Conservation (phyloP, 2,113 vertebrate genomes). For the Pelecanus crispus region DNA sequence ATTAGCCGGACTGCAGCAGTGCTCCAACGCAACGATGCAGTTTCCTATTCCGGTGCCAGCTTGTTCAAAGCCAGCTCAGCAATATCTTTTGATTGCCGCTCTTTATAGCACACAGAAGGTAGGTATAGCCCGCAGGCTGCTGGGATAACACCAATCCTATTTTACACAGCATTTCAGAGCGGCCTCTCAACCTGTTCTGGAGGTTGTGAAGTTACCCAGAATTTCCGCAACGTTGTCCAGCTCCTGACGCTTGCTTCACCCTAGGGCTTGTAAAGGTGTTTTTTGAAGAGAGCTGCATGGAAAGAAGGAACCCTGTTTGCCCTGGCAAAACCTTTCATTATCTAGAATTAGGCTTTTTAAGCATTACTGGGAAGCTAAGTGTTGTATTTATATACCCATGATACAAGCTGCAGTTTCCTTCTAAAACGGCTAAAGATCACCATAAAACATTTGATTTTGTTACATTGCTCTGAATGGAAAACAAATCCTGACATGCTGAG, state of each 20-base stretch:
- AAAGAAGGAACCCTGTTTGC: neutral
- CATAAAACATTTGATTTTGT: neutral
- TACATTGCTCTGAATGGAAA: neutral
- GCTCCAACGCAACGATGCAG: neutral
- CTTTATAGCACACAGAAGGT: neutral
- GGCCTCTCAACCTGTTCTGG: neutral
- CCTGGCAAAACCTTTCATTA: neutral
- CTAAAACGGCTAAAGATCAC: neutral
- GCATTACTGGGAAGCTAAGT: neutral
- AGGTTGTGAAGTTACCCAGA: neutral
- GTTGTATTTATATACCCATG: neutral
- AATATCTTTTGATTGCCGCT: neutral
- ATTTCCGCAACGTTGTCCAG: neutral
- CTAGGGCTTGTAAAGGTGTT: neutral
- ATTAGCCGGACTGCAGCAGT: neutral
- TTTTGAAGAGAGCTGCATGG: neutral
- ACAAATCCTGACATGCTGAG: neutral
- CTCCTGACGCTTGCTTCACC: neutral
- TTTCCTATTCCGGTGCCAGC: neutral
- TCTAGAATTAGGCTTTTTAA: neutral
- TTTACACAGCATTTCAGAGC: neutral
- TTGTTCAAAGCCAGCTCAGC: neutral
- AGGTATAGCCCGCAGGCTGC: neutral
- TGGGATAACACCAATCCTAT: neutral
- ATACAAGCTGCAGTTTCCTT: neutral